A percentile compares a stretch with the other conserved stretches of the same genome.
Evolutionary conservation across 2,113 vertebrate species (phyloP).

Genomic region (Probosciger aterrimus): DNA sequence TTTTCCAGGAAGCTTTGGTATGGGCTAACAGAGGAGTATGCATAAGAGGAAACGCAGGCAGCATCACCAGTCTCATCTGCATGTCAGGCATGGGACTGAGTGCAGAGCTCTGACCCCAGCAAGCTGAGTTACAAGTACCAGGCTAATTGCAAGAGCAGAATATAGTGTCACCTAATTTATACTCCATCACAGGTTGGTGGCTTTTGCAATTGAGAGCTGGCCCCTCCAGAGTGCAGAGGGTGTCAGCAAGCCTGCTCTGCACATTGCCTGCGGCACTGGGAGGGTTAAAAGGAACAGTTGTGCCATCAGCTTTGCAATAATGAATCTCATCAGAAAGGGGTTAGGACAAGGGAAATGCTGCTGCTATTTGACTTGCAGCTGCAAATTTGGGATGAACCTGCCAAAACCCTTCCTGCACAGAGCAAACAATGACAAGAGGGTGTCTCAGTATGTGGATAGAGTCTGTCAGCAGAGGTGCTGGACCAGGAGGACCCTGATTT

Average conservation of each 20-base stretch:
- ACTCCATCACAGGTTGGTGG: not conserved
- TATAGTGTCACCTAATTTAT: not conserved
- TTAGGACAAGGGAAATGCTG: not conserved
- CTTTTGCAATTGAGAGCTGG: not conserved
- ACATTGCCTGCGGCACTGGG: not conserved
- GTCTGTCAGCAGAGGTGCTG: not conserved
- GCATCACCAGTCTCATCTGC: not conserved
- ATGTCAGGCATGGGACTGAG: not conserved
- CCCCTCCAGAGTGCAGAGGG: not conserved
- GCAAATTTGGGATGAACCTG: not conserved
- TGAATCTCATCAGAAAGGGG: not conserved
- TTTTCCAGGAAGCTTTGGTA: not conserved
- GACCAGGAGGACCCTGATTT: not conserved
- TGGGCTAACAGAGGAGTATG: not conserved
- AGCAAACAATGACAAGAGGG: not conserved
- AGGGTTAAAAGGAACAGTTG: not conserved
- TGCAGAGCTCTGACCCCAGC: not conserved
- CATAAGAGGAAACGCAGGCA: accelerated
- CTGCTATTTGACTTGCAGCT: not conserved
- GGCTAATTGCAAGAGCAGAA: not conserved
- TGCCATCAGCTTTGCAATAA: not conserved
- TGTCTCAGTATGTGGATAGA: accelerated
- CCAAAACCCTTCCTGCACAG: not conserved
- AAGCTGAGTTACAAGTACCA: not conserved
- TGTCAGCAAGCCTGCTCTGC: not conserved